Conservation (phyloP, 2,797 vertebrate genomes). For the Cygnus olor region DNA sequence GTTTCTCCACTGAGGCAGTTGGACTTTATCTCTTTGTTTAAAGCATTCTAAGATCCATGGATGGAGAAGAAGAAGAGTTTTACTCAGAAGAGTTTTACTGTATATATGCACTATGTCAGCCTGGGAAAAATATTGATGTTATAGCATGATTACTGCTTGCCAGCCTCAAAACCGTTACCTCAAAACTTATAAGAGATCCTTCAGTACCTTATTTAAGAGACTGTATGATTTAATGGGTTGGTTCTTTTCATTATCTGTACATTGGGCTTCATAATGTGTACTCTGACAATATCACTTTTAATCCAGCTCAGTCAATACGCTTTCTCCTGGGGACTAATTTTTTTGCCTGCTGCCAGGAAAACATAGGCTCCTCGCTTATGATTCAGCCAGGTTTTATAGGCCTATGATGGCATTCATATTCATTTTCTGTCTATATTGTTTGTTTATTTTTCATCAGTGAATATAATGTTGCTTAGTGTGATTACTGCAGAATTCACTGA, state of each 20-base stretch:
- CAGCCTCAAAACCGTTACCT: neutral
- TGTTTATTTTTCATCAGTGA: neutral
- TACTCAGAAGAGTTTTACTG: neutral
- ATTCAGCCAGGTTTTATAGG: neutral
- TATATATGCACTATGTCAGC: fast-evolving
- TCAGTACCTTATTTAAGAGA: neutral
- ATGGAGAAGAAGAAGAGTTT: neutral
- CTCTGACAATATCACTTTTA: neutral
- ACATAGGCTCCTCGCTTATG: neutral
- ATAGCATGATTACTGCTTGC: neutral
- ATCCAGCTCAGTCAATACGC: neutral
- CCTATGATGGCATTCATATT: neutral
- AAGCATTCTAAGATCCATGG: neutral
- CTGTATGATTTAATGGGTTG: neutral
- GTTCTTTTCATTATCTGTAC: neutral
- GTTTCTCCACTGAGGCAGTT: neutral
- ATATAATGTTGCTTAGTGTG: neutral
- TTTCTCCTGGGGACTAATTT: neutral
- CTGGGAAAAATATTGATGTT: neutral
- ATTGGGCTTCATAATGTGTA: neutral
- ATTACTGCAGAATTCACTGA: neutral
- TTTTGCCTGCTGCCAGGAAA: neutral
- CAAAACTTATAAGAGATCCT: neutral
- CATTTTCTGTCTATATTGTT: neutral
- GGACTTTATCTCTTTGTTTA: neutral